Conservation (phyloP, 2,113 vertebrate genomes). For the Dendrocopos noguchii region DNA sequence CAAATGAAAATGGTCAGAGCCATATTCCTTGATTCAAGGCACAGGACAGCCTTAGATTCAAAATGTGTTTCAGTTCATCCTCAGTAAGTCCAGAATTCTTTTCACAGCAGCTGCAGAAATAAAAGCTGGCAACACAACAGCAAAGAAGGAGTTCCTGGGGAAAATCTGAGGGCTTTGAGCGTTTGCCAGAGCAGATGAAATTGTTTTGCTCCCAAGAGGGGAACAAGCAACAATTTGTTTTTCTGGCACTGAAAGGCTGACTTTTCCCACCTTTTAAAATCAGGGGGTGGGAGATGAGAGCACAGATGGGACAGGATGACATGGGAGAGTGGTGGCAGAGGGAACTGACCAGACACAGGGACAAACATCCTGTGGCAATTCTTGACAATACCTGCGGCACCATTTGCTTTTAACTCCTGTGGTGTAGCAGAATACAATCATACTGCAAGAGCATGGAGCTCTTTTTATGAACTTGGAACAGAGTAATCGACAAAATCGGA, state of each 20-base stretch:
- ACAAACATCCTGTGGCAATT: background rate
- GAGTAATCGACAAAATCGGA: background rate
- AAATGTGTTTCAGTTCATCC: background rate
- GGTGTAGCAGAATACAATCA: background rate
- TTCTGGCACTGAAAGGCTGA: constrained; percentile 4
- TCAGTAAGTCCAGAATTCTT: background rate
- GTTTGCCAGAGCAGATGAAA: constrained; percentile 20
- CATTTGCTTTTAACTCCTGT: background rate
- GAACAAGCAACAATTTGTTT: constrained; percentile 49
- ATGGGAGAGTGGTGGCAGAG: too few relatives aligned
- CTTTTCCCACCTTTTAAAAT: too few relatives aligned
- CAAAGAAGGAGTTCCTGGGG: constrained; percentile 7
- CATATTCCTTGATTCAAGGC: background rate
- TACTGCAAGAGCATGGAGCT: background rate
- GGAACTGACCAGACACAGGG: background rate
- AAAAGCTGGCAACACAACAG: background rate
- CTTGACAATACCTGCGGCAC: background rate
- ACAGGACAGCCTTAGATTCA: background rate
- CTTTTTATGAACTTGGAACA: background rate
- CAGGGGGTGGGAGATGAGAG: too few relatives aligned
- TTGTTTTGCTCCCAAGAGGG: constrained; percentile 36
- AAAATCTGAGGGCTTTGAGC: constrained; percentile 31
- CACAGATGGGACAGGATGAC: too few relatives aligned
- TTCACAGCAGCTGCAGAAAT: constrained; percentile 18
- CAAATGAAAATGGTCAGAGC: background rate